Conservation (phyloP, 2,888 invertebrate genomes). For the Lithophane socia region DNA sequence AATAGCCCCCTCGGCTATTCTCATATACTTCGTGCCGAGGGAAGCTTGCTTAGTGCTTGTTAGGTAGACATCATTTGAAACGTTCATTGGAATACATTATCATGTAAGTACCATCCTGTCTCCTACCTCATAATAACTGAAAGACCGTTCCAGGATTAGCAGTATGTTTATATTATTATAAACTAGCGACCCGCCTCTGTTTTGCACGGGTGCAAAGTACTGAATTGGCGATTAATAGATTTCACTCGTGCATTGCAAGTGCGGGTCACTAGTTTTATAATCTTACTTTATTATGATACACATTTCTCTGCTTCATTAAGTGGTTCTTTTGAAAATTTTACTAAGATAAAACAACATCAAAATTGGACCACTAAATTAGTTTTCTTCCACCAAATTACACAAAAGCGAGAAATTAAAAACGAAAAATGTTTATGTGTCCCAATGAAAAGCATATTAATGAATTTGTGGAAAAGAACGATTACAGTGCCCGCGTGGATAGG, state of each 20-base stretch:
- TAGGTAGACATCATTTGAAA: too few relatives aligned
- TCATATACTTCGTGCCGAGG: neutral
- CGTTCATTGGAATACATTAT: neutral
- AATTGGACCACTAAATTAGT: constrained; percentile 19
- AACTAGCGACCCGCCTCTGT: neutral
- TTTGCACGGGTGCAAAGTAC: too few relatives aligned
- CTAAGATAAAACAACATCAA: neutral
- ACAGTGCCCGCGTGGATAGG: constrained; percentile 28
- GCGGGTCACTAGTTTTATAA: too few relatives aligned
- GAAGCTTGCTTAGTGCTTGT: too few relatives aligned
- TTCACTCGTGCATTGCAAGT: too few relatives aligned
- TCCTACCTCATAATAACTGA: neutral
- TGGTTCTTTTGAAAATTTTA: too few relatives aligned
- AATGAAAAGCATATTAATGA: constrained; percentile 50
- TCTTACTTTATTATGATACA: too few relatives aligned
- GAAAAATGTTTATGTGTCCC: constrained; percentile 28
- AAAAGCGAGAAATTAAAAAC: constrained; percentile 31
- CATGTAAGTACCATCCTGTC: neutral
- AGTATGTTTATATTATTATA: neutral
- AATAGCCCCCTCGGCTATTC: too few relatives aligned
- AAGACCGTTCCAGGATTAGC: neutral
- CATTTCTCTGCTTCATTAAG: too few relatives aligned
- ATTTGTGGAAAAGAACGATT: constrained; percentile 13
- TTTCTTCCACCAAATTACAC: constrained; percentile 45
- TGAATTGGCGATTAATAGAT: too few relatives aligned